Percentiles rank a stretch among this genome's conserved stretches.
Conservation (phyloP, 2,888 invertebrate species). For the Zygothrica quintamaculata region DNA sequence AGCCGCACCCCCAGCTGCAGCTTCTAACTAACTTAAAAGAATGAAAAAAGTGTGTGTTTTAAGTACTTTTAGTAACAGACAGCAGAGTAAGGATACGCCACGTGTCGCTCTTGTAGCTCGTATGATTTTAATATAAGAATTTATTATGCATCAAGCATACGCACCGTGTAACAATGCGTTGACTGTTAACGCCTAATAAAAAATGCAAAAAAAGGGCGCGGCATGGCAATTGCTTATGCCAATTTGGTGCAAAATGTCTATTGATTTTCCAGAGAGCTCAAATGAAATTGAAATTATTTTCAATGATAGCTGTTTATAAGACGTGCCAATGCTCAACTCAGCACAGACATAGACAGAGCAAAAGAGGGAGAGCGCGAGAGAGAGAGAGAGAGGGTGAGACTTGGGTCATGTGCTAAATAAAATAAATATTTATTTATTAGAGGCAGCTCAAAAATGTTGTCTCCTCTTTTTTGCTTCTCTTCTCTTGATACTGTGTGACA, state of each 20-base stretch:
- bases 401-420: slow-evolving; percentile 45
- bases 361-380: too few species aligned
- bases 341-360: slow-evolving; percentile 5
- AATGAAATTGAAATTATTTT: slow-evolving; percentile 71
- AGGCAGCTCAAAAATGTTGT: slow-evolving; percentile 7
- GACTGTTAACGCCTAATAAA: slow-evolving; percentile 42
- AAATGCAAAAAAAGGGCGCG: slow-evolving; percentile 8
- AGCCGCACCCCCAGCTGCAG: slow-evolving; percentile 15
- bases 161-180: slow-evolving; percentile 16
- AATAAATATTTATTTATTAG: slow-evolving; percentile 63
- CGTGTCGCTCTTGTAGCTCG: slow-evolving; percentile 14
- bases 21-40: slow-evolving; percentile 15
- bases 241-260: slow-evolving; percentile 51
- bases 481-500: slow-evolving; percentile 9
- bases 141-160: slow-evolving; percentile 42
- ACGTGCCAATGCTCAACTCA: slow-evolving; percentile 48
- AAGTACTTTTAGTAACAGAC: too few species aligned
- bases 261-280: slow-evolving; percentile 36
- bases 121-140: slow-evolving; percentile 2
- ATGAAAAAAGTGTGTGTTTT: slow-evolving; percentile 28
- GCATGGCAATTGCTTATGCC: slow-evolving; percentile 26
- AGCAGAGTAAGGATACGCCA: slow-evolving; percentile 13
- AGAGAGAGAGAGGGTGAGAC: too few species aligned
- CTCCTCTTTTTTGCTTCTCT: not conserved
- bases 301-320: slow-evolving; percentile 61